phyloP scores from a whole-genome alignment of 2,113 vertebrate genomes.

The Tupaia tana region DNA sequence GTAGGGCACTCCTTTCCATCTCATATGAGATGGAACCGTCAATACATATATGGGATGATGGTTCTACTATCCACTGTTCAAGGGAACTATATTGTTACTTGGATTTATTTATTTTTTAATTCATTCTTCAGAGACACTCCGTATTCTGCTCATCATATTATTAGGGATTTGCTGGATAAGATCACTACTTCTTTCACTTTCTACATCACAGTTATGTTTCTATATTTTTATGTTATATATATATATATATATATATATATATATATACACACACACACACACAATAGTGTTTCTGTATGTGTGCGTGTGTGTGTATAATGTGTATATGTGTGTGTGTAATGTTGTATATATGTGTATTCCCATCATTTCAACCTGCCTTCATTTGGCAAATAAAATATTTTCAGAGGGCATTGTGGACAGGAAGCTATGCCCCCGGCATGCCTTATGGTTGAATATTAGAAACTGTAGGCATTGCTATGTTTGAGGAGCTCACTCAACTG shows the following conservation, averaged over 20 bases:
- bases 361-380: neutral
- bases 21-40: neutral
- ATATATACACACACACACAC: too few relatives aligned
- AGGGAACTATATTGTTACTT: neutral
- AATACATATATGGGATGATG: rapidly evolving
- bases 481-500: too few relatives aligned
- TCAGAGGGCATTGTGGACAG: neutral
- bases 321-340: too few relatives aligned
- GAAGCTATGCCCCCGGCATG: neutral
- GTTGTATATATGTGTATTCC: too few relatives aligned
- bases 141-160: neutral
- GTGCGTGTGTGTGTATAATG: too few relatives aligned
- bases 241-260: neutral
- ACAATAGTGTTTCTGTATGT: too few relatives aligned
- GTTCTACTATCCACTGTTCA: neutral
- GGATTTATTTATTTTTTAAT: neutral
- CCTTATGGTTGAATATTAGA: neutral
- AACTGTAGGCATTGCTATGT: too few relatives aligned
- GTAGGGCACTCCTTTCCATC: neutral
- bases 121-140: neutral
- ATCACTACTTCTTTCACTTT: neutral
- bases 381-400: neutral
- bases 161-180: neutral
- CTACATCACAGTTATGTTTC: neutral
- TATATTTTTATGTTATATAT: neutral